phyloP scores from a whole-genome alignment of 2,888 invertebrate genomes.

The Cephus spinipes region DNA sequence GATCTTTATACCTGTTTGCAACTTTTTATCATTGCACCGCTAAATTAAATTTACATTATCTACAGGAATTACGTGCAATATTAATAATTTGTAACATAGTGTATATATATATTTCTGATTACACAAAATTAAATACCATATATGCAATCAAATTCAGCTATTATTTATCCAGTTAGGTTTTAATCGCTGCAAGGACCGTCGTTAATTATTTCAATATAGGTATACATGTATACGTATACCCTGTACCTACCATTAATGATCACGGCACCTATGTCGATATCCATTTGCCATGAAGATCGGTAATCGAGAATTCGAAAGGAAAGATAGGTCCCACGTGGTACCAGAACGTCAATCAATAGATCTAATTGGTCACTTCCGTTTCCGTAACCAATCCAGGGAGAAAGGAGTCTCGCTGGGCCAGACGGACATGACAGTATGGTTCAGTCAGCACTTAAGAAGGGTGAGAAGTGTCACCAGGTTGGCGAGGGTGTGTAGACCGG shows the following conservation, averaged over 20 bases:
- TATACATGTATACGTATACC: not conserved
- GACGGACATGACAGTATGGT: not conserved
- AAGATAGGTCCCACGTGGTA: not conserved
- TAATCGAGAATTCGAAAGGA: not conserved
- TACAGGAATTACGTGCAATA: too few species aligned
- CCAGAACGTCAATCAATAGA: not conserved
- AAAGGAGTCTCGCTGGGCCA: not conserved
- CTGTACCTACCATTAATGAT: not conserved
- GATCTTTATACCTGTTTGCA: not conserved
- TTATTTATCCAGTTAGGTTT: too few species aligned
- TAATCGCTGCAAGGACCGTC: not conserved
- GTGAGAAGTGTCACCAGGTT: slow-evolving; percentile 56
- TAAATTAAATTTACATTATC: not conserved
- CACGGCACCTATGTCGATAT: not conserved
- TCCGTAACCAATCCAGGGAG: not conserved
- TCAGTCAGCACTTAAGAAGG: slow-evolving; percentile 43
- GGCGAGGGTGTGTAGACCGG: slow-evolving; percentile 26
- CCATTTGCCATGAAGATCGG: not conserved
- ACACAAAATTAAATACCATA: too few species aligned
- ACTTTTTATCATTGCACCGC: not conserved
- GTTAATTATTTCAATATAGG: not conserved
- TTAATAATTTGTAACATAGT: too few species aligned
- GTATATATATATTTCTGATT: too few species aligned
- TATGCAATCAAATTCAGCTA: too few species aligned
- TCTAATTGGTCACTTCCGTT: not conserved